These are phyloP conservation scores for Hemichromis elongatus DNA, from an alignment of 2,113 vertebrate species.

Conservation along the genomic window DNA sequence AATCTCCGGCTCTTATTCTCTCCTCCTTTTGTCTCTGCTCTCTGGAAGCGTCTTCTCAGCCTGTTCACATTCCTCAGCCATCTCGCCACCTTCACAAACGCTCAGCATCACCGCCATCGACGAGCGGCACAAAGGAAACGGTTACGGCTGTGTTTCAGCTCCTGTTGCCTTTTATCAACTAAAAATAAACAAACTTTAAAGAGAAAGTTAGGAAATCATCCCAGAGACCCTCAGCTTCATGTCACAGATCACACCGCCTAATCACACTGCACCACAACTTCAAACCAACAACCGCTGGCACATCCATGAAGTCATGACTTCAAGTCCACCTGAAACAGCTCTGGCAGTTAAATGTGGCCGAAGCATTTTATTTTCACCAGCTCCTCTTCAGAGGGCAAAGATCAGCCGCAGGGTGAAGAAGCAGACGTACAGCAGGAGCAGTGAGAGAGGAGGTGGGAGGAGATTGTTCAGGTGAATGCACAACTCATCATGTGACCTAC, in stretches of 20 bases:
- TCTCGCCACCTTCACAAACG: slow-evolving; percentile 8
- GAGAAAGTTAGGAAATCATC: neutral
- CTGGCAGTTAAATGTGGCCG: neutral
- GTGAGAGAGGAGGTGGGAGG: neutral
- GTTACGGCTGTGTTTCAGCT: neutral
- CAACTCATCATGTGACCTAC: neutral
- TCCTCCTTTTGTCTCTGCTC: neutral
- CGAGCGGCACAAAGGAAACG: neutral
- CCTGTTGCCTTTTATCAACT: neutral
- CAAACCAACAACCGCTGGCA: neutral
- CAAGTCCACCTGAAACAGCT: neutral
- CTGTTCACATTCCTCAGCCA: neutral
- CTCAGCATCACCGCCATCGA: slow-evolving; percentile 8
- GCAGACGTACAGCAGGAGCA: neutral
- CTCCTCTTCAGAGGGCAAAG: neutral
- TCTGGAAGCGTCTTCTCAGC: neutral
- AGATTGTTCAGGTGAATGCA: neutral
- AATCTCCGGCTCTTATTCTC: slow-evolving; percentile 5
- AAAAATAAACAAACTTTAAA: neutral
- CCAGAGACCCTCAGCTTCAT: neutral
- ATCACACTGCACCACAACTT: neutral
- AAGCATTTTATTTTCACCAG: neutral
- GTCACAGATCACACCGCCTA: neutral
- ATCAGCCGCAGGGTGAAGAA: neutral
- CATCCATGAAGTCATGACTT: neutral